Evolutionary conservation across 2,113 vertebrate genomes (phyloP).

Genomic region (Nycticebus coucang): DNA sequence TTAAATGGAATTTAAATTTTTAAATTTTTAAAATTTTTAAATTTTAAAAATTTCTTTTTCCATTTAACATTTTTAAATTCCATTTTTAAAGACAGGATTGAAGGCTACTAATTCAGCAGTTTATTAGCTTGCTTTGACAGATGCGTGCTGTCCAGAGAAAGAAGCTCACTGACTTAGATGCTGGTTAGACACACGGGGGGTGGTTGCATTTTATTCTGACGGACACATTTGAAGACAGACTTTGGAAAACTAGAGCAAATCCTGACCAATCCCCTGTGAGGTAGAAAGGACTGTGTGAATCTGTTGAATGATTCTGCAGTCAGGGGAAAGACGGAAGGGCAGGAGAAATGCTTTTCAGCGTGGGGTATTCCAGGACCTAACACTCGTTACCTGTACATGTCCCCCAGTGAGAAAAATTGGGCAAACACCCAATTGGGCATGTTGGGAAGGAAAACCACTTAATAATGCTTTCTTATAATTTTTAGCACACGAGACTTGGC

Average conservation of each 20-base stretch:
- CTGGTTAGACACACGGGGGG: fast-evolving
- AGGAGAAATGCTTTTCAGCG: not conserved
- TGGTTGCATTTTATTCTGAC: not conserved
- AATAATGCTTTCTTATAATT: not conserved
- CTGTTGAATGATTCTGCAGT: not conserved
- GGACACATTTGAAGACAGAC: not conserved
- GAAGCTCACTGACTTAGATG: not conserved
- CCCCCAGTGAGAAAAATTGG: not conserved
- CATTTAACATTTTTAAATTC: too few relatives aligned
- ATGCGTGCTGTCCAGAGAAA: not conserved
- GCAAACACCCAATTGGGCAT: too few relatives aligned
- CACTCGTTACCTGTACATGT: not conserved
- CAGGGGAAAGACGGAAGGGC: not conserved
- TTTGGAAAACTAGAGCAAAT: not conserved
- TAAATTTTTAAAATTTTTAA: too few relatives aligned
- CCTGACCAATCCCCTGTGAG: fast-evolving
- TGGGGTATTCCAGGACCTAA: too few relatives aligned
- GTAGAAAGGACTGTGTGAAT: not conserved
- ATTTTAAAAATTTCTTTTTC: too few relatives aligned
- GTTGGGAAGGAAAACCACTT: not conserved
- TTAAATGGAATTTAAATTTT: too few relatives aligned
- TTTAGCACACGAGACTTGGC: not conserved
- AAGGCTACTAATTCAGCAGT: fast-evolving
- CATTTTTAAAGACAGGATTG: not conserved
- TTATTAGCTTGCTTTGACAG: not conserved